Percentiles rank a stretch among this genome's conserved stretches.
These are phyloP conservation scores for Sinohyriopsis cumingii DNA, from an alignment of 2,888 invertebrate species.

Conservation along the genomic window DNA sequence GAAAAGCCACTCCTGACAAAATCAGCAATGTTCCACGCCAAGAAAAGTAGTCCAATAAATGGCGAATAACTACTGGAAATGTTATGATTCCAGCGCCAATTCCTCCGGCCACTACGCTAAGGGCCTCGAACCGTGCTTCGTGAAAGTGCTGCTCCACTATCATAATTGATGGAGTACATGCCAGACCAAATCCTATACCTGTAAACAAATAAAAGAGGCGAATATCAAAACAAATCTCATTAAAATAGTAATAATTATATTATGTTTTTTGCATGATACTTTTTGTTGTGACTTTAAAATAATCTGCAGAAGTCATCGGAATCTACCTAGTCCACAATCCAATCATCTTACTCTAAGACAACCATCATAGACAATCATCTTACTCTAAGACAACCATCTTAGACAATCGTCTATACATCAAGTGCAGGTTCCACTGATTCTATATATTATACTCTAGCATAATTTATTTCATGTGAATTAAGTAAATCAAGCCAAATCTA, in stretches of 20 bases:
- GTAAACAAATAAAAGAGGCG: conserved; percentile 15
- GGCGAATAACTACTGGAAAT: conserved; percentile 59
- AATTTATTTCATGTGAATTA: no score
- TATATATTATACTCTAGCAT: no score
- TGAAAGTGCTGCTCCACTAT: conserved; percentile 63
- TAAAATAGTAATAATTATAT: not conserved
- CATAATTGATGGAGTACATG: conserved; percentile 65
- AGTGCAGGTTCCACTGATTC: no score
- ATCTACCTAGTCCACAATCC: no score
- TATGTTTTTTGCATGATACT: no score
- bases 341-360: no score
- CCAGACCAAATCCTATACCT: conserved; percentile 65
- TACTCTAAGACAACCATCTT: no score
- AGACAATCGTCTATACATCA: no score
- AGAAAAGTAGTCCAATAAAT: conserved; percentile 54
- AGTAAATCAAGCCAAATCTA: no score
- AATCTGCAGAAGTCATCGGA: no score
- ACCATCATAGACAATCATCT: no score
- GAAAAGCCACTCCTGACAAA: conserved; percentile 58
- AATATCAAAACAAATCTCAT: not conserved
- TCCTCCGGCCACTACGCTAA: conserved; percentile 60
- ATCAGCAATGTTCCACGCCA: conserved; percentile 62
- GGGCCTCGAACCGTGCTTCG: conserved; percentile 56
- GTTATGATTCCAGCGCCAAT: conserved; percentile 63
- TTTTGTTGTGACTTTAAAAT: no score